These are phyloP conservation scores for Liposcelis brunnea DNA, from an alignment of 2,888 invertebrate species.

Conservation along the genomic window DNA sequence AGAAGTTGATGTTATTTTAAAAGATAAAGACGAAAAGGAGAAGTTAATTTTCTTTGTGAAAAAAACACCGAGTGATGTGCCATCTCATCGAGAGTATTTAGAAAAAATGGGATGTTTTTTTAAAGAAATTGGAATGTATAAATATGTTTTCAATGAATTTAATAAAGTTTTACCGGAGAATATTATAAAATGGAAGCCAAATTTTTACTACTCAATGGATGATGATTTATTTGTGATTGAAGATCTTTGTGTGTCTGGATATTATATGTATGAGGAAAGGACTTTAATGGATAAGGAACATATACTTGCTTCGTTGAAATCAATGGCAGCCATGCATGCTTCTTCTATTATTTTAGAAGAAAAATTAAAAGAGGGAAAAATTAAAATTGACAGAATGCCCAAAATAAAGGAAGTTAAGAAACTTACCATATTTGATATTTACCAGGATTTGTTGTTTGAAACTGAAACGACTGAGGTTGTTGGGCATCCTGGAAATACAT, in stretches of 20 bases:
- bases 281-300: neutral
- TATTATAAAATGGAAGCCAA: conserved; percentile 1
- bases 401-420: neutral
- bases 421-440: neutral
- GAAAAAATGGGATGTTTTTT: conserved; percentile 1
- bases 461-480: neutral
- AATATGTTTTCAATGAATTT: neutral
- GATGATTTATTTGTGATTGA: neutral
- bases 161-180: neutral
- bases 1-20: neutral
- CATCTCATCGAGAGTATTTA: neutral
- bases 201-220: conserved; percentile 1
- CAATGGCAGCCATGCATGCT: conserved; percentile 4
- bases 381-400: neutral
- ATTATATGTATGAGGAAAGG: conserved; percentile 3
- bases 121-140: conserved; percentile 6
- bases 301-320: neutral
- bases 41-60: neutral
- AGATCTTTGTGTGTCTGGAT: neutral
- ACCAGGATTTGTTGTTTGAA: neutral
- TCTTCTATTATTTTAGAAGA: conserved; percentile 3
- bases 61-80: neutral
- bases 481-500: conserved; percentile 1
- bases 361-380: neutral
- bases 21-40: no score